Percentiles rank a stretch among this genome's conserved stretches.
Evolutionary conservation across 2,113 vertebrate species (phyloP).

Genomic region (Pipra filicauda): DNA sequence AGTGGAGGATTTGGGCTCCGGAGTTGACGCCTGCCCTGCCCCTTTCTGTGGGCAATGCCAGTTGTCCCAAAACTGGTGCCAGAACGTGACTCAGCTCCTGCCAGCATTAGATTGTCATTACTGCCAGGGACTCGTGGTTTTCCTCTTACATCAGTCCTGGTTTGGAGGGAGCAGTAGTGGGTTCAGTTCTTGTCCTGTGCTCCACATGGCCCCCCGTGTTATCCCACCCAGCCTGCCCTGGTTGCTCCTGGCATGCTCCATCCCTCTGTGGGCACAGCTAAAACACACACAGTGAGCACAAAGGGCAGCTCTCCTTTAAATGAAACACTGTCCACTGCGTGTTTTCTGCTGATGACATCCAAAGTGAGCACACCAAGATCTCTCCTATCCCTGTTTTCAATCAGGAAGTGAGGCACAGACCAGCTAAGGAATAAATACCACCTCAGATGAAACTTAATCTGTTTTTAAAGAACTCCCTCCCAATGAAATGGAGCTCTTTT

Average conservation of each 20-base stretch:
- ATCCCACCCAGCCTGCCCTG: not conserved
- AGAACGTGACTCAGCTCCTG: not conserved
- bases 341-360: not conserved
- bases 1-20: not conserved
- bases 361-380: not conserved
- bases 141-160: not conserved
- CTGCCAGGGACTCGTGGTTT: not conserved
- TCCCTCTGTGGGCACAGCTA: not conserved
- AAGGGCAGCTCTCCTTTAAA: not conserved
- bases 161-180: not conserved
- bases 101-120: fast-evolving
- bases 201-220: not conserved
- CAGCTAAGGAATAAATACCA: not conserved
- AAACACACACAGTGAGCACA: fast-evolving
- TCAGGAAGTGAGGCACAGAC: not conserved
- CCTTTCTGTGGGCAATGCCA: not conserved
- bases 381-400: not conserved
- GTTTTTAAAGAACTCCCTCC: conserved; percentile 18
- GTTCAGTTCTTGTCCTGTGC: fast-evolving
- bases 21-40: not conserved
- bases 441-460: conserved; percentile 37
- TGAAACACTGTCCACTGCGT: fast-evolving
- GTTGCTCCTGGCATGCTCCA: not conserved
- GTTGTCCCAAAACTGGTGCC: not conserved
- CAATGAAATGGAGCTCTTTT: not conserved